A percentile compares a stretch with the other conserved stretches of the same genome.
phyloP scores from a whole-genome alignment of 2,113 vertebrate species.

The Cyanistes caeruleus region DNA sequence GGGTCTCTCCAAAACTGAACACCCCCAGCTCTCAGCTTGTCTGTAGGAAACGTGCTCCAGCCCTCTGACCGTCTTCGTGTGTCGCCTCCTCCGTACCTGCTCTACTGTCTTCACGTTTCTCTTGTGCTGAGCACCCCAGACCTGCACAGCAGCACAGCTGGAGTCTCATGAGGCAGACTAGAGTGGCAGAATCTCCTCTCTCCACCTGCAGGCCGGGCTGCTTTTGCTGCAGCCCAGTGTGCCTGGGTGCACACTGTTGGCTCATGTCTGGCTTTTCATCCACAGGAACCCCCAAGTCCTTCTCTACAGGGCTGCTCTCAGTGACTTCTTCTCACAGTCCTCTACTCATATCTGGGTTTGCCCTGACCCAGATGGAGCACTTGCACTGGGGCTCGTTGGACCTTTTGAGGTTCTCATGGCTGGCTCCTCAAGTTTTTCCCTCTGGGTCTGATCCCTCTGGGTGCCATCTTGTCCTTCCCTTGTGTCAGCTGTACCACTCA shows the following conservation, averaged over 20 bases:
- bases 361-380: background rate
- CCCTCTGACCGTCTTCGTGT: background rate
- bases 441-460: background rate
- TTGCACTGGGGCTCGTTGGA: background rate
- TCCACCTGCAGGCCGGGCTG: rapidly evolving
- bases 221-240: background rate
- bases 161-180: background rate
- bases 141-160: background rate
- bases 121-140: background rate
- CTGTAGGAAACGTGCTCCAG: background rate
- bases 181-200: background rate
- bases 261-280: background rate
- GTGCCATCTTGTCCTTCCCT: background rate
- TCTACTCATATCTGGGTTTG: background rate
- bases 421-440: background rate
- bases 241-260: too few species aligned
- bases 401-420: background rate
- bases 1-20: background rate
- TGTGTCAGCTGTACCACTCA: background rate
- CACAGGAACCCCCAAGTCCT: background rate
- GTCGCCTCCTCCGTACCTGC: background rate
- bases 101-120: rapidly evolving
- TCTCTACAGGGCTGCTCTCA: background rate
- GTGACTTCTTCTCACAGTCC: background rate
- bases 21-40: background rate